Conservation (phyloP, 2,888 invertebrate genomes). For the Pterostichus niger region DNA sequence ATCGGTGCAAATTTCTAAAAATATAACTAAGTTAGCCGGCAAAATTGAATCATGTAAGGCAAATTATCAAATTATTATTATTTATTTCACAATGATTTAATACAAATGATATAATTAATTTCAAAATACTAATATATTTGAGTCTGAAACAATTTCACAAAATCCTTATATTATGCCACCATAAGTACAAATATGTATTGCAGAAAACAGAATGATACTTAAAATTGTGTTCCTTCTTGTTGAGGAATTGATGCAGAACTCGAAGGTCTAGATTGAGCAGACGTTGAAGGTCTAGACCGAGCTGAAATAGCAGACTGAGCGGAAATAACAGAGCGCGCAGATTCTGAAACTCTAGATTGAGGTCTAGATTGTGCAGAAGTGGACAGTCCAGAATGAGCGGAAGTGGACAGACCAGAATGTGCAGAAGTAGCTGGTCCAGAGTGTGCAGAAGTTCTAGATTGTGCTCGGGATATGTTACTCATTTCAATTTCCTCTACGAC, state of each 20-base stretch:
- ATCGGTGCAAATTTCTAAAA: background rate
- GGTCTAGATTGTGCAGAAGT: background rate
- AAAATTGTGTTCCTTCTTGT: background rate
- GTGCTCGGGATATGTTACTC: background rate
- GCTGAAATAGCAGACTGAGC: background rate
- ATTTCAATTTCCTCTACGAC: constrained; percentile 46
- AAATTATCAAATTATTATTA: background rate
- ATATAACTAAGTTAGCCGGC: constrained; percentile 16
- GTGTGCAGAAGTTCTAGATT: constrained; percentile 10
- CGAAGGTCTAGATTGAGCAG: background rate
- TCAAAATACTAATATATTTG: no score
- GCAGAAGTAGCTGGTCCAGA: background rate
- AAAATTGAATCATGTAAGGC: background rate
- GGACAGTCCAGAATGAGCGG: background rate
- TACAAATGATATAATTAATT: no score
- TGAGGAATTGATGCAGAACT: background rate
- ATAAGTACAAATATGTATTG: background rate
- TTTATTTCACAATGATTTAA: no score
- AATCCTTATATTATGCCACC: background rate
- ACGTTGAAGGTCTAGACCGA: background rate
- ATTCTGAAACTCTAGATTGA: constrained; percentile 7
- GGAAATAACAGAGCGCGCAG: background rate
- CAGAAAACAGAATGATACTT: background rate
- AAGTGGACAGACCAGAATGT: background rate
- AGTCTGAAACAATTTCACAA: background rate